phyloP scores from a whole-genome alignment of 35 echinoderm and acorn worm genomes.

The Acanthaster planci region DNA sequence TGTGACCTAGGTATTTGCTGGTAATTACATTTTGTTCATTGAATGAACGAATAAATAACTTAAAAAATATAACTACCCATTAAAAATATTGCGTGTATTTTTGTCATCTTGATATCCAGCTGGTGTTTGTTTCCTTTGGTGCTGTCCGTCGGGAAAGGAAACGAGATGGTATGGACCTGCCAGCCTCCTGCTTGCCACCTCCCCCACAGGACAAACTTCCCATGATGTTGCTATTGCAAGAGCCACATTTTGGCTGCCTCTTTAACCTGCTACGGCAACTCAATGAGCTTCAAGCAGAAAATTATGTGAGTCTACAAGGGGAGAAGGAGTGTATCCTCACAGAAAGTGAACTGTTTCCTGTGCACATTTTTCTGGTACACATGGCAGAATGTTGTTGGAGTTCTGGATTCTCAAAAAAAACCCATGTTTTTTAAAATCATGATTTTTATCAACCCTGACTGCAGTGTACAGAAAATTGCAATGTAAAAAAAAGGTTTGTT shows the following conservation, averaged over 20 bases:
- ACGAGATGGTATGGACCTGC: constrained; percentile 71
- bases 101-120: constrained; percentile 32
- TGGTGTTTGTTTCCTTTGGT: constrained; percentile 90
- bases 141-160: constrained; percentile 76
- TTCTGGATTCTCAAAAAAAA: background rate
- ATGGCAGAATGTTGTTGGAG: background rate
- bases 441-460: no score
- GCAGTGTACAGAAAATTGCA: no score
- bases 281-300: constrained; percentile 52
- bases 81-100: background rate
- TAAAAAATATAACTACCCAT: background rate
- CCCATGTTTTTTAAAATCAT: background rate
- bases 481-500: no score
- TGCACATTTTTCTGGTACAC: no score
- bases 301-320: constrained; percentile 14
- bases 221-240: constrained; percentile 79
- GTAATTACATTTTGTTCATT: no score
- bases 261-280: constrained; percentile 74
- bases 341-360: no score
- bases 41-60: no score
- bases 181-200: constrained; percentile 71
- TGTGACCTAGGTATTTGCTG: no score
- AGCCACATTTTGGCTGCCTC: constrained; percentile 74
- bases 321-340: no score
- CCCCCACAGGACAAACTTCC: constrained; percentile 76